A percentile compares a stretch with the other conserved stretches of the same genome.
Evolutionary conservation across 2,888 invertebrate species (phyloP).

Genomic region (Chirona hameri): DNA sequence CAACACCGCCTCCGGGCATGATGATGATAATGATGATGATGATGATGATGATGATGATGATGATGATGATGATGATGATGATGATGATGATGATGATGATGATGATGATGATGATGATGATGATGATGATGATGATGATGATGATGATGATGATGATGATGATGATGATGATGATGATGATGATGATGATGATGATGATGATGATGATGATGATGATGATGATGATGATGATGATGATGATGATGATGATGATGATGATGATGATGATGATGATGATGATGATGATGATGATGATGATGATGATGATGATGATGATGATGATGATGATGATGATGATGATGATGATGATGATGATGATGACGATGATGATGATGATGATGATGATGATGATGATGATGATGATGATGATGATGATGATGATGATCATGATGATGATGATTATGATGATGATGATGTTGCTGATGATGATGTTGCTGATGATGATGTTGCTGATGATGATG

Average conservation of each 20-base stretch:
- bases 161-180: constrained; percentile 25
- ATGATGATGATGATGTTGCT: no score
- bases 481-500: no score
- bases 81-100: constrained; percentile 27
- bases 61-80: constrained; percentile 13
- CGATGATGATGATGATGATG: no score
- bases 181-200: not conserved
- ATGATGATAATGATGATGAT: constrained; percentile 12
- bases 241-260: constrained; percentile 25
- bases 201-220: constrained; percentile 26
- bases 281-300: constrained; percentile 4
- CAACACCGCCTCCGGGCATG: not conserved
- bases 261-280: constrained; percentile 26
- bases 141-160: not conserved
- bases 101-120: constrained; percentile 26
- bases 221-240: constrained; percentile 27
- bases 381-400: no score
- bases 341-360: no score
- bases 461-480: no score
- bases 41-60: constrained; percentile 28
- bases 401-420: no score
- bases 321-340: not conserved
- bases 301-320: constrained; percentile 23
- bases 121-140: constrained; percentile 12
- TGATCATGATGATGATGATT: no score